Conservation (phyloP, 2,888 invertebrate genomes). For the Nipponacmea schrenckii region DNA sequence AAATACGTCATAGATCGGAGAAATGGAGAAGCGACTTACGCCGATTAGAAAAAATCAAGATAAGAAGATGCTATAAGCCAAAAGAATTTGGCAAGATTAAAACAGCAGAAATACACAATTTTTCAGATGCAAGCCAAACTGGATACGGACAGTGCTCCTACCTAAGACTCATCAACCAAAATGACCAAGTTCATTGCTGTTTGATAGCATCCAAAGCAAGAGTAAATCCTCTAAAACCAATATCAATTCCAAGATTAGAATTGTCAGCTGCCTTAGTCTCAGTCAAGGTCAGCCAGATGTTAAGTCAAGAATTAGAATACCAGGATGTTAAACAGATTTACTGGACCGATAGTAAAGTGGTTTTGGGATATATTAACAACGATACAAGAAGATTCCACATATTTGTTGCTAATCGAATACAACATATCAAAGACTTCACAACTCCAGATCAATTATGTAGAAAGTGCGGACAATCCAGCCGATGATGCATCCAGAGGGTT, state of each 20-base stretch:
- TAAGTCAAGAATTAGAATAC: not conserved
- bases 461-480: constrained; percentile 29
- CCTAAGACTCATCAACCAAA: not conserved
- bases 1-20: not conserved
- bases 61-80: not conserved
- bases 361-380: no score
- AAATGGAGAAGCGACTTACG: constrained; percentile 11
- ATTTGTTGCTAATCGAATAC: no score
- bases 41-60: not conserved
- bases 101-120: constrained; percentile 10
- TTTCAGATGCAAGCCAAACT: not conserved
- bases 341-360: no score
- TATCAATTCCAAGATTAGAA: constrained; percentile 10
- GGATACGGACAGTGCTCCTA: constrained; percentile 6
- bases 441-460: constrained; percentile 30
- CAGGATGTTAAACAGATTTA: no score
- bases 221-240: constrained; percentile 7
- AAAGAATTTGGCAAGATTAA: not conserved
- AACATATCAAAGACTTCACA: no score
- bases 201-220: constrained; percentile 4
- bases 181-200: not conserved
- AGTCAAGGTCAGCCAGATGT: constrained; percentile 9
- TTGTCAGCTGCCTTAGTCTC: constrained; percentile 10
- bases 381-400: no score
- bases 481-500: constrained; percentile 29